phyloP scores from a whole-genome alignment of 2,888 invertebrate species.

The Leistus spinibarbis region DNA sequence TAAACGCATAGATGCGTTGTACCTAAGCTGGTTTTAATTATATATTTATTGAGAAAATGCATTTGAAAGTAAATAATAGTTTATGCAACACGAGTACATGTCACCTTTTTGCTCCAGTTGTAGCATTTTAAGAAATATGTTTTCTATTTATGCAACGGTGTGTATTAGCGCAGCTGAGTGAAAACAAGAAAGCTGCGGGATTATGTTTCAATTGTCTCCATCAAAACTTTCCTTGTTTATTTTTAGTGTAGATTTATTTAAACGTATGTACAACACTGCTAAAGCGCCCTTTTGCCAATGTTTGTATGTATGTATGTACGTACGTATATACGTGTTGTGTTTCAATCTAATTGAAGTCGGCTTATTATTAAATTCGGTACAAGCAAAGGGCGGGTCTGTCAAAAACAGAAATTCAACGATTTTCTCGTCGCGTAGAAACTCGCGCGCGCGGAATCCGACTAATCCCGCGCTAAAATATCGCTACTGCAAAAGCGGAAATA shows the following conservation, averaged over 20 bases:
- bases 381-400: conserved; percentile 33
- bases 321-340: background rate
- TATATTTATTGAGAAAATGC: no score
- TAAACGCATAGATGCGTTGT: no score
- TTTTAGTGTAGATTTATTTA: background rate
- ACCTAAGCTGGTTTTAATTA: no score
- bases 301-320: background rate
- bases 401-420: conserved; percentile 22
- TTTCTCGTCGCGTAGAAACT: background rate
- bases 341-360: conserved; percentile 31
- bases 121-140: no score
- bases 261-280: background rate
- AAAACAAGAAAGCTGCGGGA: no score
- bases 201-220: background rate
- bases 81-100: no score
- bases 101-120: no score
- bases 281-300: background rate
- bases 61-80: no score
- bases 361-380: conserved; percentile 38
- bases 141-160: no score
- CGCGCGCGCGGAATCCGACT: conserved; percentile 29
- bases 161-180: no score
- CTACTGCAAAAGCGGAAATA: conserved; percentile 28
- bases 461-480: conserved; percentile 37
- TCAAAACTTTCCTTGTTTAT: background rate